Evolutionary conservation across 2,797 vertebrate genomes (phyloP).

Genomic region (Premnoplex brunnescens): DNA sequence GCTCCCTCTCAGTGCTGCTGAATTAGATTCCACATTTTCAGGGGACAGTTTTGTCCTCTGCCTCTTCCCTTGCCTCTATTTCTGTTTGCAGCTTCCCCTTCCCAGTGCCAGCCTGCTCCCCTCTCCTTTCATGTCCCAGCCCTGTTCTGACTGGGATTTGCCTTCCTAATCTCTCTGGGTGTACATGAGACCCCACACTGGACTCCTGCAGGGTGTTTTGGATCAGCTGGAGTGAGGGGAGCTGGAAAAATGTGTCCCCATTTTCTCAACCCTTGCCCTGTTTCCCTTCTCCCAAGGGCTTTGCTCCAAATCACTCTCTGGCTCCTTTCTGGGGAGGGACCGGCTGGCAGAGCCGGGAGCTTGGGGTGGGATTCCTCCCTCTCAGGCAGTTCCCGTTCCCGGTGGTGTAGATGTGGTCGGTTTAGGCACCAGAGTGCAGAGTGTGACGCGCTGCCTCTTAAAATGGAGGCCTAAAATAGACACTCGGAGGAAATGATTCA

Average conservation of each 20-base stretch:
- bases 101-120: not conserved
- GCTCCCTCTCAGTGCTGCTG: rapidly evolving
- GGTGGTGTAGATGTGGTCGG: not conserved
- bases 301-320: rapidly evolving
- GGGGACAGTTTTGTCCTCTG: not conserved
- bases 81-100: not conserved
- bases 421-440: not conserved
- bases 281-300: not conserved
- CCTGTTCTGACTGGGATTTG: not conserved
- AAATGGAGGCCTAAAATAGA: slow-evolving; percentile 68
- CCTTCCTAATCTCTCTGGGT: not conserved
- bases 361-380: not conserved
- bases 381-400: rapidly evolving
- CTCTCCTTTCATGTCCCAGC: rapidly evolving
- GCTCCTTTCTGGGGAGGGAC: rapidly evolving
- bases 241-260: not conserved
- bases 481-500: slow-evolving; percentile 65
- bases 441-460: not conserved
- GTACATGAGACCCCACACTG: rapidly evolving
- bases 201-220: not conserved
- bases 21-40: rapidly evolving
- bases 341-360: rapidly evolving
- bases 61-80: not conserved
- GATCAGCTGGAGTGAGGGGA: not conserved
- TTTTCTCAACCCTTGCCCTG: not conserved